These are phyloP conservation scores for Notothenia rossii DNA, from an alignment of 2,113 vertebrate genomes.

Conservation along the genomic window DNA sequence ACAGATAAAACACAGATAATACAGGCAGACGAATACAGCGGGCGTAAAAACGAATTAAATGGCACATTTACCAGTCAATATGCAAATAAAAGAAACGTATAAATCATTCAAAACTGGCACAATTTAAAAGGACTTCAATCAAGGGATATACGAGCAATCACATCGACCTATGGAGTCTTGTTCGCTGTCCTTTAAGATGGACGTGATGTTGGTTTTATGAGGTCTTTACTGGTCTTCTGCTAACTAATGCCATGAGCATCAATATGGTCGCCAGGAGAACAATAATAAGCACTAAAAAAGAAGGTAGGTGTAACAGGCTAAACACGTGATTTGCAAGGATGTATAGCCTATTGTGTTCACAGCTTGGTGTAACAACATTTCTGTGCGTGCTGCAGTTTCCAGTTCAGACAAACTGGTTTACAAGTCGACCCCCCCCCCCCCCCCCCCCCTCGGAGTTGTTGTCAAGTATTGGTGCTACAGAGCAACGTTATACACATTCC, in stretches of 20 bases:
- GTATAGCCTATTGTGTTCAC: neutral
- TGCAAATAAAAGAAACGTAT: no score
- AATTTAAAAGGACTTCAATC: no score
- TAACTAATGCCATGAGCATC: neutral
- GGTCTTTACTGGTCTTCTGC: no score
- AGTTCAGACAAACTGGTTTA: constrained; percentile 1
- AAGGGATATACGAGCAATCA: no score
- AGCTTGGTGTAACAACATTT: constrained; percentile 9
- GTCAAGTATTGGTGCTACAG: neutral
- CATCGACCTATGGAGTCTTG: no score
- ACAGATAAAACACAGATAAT: no score
- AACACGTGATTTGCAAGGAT: neutral
- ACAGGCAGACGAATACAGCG: no score
- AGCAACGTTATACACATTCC: neutral
- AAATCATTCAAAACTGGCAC: no score
- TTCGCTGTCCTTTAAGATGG: no score
- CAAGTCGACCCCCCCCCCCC: neutral
- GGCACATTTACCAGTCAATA: no score
- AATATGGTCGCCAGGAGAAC: neutral
- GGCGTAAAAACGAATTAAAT: no score
- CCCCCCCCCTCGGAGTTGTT: neutral
- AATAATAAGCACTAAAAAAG: neutral
- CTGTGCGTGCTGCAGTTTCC: neutral
- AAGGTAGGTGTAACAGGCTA: neutral
- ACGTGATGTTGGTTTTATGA: neutral